phyloP scores from a whole-genome alignment of 1,140 invertebrate species.

The Oryctes rhinoceros region DNA sequence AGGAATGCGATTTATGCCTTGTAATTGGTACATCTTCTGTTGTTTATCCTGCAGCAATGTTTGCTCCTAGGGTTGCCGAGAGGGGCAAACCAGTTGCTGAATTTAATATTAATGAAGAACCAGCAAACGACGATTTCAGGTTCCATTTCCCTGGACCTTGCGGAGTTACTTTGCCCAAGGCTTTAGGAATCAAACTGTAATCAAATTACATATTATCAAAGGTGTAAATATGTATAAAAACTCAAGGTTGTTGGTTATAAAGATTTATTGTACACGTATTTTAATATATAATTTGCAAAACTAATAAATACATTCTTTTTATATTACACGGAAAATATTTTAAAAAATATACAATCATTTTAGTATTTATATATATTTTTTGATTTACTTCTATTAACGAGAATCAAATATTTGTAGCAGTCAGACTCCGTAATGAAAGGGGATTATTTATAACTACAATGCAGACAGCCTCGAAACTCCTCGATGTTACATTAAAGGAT shows the following conservation, averaged over 20 bases:
- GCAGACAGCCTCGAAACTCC: no score
- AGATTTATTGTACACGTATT: slow-evolving; percentile 17
- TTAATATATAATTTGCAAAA: neutral
- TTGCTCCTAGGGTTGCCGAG: slow-evolving; percentile 80
- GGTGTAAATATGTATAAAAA: slow-evolving; percentile 1
- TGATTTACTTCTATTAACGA: neutral
- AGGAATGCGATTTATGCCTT: slow-evolving; percentile 82
- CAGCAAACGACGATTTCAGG: slow-evolving; percentile 74
- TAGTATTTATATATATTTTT: slow-evolving; percentile 10
- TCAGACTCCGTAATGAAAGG: no score
- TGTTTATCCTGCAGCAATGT: slow-evolving; percentile 94
- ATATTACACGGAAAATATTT: slow-evolving; percentile 27
- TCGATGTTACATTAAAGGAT: no score
- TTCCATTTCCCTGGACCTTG: slow-evolving; percentile 82
- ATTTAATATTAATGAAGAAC: slow-evolving; percentile 86
- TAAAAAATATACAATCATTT: slow-evolving; percentile 32
- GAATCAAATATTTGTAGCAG: neutral
- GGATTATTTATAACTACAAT: no score
- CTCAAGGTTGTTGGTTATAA: slow-evolving; percentile 8
- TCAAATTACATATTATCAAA: no score
- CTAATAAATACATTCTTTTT: slow-evolving; percentile 26
- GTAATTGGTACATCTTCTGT: slow-evolving; percentile 88
- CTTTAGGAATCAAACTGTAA: slow-evolving; percentile 60
- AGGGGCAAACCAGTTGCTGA: slow-evolving; percentile 86
- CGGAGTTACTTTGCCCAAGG: slow-evolving; percentile 75